Evolutionary conservation across 2,888 invertebrate species (phyloP).

Genomic region (Harpalus rubripes): DNA sequence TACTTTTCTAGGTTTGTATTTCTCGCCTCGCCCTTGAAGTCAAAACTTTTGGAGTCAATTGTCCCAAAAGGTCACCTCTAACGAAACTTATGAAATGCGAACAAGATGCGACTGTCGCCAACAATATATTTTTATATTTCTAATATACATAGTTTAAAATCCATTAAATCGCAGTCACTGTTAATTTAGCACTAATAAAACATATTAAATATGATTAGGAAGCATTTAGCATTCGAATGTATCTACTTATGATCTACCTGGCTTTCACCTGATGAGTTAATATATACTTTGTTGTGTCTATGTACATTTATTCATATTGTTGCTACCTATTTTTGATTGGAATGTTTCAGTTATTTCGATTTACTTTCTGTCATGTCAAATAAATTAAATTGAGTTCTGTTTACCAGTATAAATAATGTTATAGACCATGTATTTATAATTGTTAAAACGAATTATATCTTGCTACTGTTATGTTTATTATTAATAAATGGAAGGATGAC

Average conservation of each 20-base stretch:
- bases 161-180: conserved; percentile 49
- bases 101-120: conserved; percentile 60
- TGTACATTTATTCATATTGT: conserved; percentile 50
- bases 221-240: conserved; percentile 54
- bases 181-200: conserved; percentile 44
- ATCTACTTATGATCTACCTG: conserved; percentile 42
- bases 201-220: conserved; percentile 11
- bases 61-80: conserved; percentile 51
- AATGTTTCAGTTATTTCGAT: conserved; percentile 15
- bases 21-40: conserved; percentile 19
- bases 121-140: conserved; percentile 62
- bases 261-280: conserved; percentile 49
- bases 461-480: conserved; percentile 42
- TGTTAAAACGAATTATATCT: conserved; percentile 34
- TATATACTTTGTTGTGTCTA: conserved; percentile 46
- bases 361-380: conserved; percentile 15
- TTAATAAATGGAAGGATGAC: conserved; percentile 32
- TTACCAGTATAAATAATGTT: conserved; percentile 25
- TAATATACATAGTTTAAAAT: conserved; percentile 55
- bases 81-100: conserved; percentile 59
- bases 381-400: background rate
- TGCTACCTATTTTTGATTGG: conserved; percentile 18
- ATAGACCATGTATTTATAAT: conserved; percentile 39
- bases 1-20: conserved; percentile 47
- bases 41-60: conserved; percentile 39